Conservation (phyloP, 2,113 vertebrate genomes). For the Dicrurus megarhynchus region DNA sequence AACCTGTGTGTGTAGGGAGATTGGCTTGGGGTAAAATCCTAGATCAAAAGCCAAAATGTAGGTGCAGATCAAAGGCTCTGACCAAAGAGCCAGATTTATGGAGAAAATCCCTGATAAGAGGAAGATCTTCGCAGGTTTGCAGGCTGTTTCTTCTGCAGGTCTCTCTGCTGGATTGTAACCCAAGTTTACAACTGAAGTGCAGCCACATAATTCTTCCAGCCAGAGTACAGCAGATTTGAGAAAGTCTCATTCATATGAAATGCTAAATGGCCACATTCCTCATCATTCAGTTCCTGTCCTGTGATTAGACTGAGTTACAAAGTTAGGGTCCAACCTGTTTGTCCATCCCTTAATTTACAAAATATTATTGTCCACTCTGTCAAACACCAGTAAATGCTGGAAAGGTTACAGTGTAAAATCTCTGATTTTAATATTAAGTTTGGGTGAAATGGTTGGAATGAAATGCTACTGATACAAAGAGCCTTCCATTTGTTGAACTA, state of each 20-base stretch:
- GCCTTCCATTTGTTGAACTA: neutral
- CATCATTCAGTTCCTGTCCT: neutral
- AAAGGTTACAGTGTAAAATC: neutral
- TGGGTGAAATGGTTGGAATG: neutral
- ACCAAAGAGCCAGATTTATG: neutral
- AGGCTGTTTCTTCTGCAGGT: neutral
- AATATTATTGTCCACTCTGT: neutral
- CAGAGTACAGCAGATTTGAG: neutral
- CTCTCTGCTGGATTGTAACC: neutral
- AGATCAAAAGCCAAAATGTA: neutral
- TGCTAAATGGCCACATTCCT: neutral
- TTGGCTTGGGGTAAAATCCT: neutral
- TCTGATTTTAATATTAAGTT: neutral
- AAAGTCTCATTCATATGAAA: neutral
- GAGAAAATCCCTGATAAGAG: neutral
- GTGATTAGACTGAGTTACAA: neutral
- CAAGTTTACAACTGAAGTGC: neutral
- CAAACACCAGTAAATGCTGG: neutral
- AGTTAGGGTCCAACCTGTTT: neutral
- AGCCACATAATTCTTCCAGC: neutral
- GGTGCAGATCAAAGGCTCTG: neutral
- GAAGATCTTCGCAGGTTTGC: neutral
- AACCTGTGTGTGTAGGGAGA: fast-evolving
- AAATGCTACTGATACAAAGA: neutral
- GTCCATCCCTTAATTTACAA: neutral